Base-by-base conservation (phyloP, 2,113 vertebrate genomes). In the Atractosteus spatula region DNA sequence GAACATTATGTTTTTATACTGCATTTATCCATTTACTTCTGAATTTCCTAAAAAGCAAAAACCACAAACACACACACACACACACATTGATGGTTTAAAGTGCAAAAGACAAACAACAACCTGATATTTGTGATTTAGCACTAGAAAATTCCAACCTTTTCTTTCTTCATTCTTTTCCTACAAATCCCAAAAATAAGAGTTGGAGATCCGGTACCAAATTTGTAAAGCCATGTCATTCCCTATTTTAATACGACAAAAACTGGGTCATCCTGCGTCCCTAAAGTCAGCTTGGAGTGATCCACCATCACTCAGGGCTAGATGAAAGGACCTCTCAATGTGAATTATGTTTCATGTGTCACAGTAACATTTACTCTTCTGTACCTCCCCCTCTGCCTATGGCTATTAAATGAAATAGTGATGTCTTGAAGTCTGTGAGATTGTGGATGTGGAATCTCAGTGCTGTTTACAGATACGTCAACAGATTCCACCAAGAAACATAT, bases 331-430 rank as follows among this genome's bases (percentile, higher is more conserved):
- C 85, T 93, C 87, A 84, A 86, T 88, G 89, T 88, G 86, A 92
- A 88, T 90, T 92, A 92, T 89, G 86, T 90, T 91, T 92, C 88
- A 85, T 89, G 89, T 88, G 87, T 87, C 88, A 90, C 86, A 92
- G 85, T 91, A 91, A 90, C 88, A 89, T 51, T 88, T 88, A 88
- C 86, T 88, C 85, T 79, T 71, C 75, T 73, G 86, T 82, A 84
- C 88, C 89, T 89, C 88, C 91, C 86, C 44, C 84, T 90, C 89
- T 82, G 85, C 89, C 88, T 85, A 78, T 76, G 74, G 91, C 86
- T 91, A 89, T 90, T 89, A 90, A 83, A 89, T 84, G 85, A 68
- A 89, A 87, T 89, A 91, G 88, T 80, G 89, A 86, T 88, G 84
- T 78, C 86, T 86, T 86, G 73, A 87, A 91, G 81, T 85, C 82